Conservation (phyloP, 1,140 invertebrate genomes). For the Teleogryllus occipitalis region DNA sequence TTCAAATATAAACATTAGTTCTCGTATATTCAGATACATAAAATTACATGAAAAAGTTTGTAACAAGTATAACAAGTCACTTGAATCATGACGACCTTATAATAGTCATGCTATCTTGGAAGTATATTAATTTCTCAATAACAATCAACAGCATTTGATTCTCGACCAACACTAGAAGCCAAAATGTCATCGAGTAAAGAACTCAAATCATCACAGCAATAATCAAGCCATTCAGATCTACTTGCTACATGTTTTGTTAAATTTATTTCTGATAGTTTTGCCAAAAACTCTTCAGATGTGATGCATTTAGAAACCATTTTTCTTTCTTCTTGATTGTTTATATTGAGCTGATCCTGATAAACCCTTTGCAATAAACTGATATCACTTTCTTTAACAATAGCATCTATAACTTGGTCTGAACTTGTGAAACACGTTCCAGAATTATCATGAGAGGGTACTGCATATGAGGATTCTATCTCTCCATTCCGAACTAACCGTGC, state of each 20-base stretch:
- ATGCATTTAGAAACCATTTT: constrained; percentile 34
- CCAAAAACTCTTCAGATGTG: constrained; percentile 46
- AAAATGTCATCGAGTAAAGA: constrained; percentile 59
- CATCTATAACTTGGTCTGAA: constrained; percentile 39
- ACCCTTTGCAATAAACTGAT: constrained; percentile 47
- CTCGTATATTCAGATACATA: too few species aligned
- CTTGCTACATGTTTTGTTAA: constrained; percentile 44
- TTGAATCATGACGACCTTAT: too few species aligned
- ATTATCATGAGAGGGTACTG: constrained; percentile 21
- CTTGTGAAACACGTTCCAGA: not conserved
- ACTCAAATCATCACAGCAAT: constrained; percentile 46
- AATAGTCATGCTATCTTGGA: too few species aligned
- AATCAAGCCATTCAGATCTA: constrained; percentile 47
- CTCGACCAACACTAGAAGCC: constrained; percentile 40
- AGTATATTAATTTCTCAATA: constrained; percentile 38
- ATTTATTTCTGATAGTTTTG: constrained; percentile 42
- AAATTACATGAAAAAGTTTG: too few species aligned
- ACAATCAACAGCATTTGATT: constrained; percentile 52
- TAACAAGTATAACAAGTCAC: too few species aligned
- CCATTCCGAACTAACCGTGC: not conserved
- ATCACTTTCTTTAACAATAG: constrained; percentile 46
- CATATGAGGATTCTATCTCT: not conserved
- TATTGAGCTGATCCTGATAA: constrained; percentile 40
- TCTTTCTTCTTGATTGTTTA: not conserved
- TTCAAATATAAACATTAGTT: too few species aligned